Conservation (phyloP, 2,797 vertebrate species). For the Fistularia commersonii region DNA sequence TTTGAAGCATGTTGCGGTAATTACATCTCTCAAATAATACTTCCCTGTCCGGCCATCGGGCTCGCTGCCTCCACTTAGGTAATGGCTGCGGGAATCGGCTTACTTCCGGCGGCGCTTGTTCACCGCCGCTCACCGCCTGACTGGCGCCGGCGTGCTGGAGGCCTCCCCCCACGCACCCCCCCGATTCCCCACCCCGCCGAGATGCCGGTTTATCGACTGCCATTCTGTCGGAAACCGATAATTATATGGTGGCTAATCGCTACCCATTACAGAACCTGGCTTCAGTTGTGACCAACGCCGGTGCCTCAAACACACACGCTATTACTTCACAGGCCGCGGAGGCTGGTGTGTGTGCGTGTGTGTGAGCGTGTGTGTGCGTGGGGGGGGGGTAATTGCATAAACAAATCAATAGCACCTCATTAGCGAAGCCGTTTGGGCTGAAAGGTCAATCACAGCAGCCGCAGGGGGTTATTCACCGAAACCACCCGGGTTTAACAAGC, state of each 20-base stretch:
- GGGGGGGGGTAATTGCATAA: conserved; percentile 57
- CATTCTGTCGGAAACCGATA: conserved; percentile 39
- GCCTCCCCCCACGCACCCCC: too few relatives aligned
- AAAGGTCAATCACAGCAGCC: conserved; percentile 47
- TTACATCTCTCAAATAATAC: too few relatives aligned
- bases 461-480: conserved; percentile 16
- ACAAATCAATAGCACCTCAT: conserved; percentile 58
- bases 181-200: conserved; percentile 11
- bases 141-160: too few relatives aligned
- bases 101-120: too few relatives aligned
- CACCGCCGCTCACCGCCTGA: too few relatives aligned
- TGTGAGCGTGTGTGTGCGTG: too few relatives aligned
- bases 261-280: conserved; percentile 33
- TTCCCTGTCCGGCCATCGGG: too few relatives aligned
- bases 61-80: too few relatives aligned
- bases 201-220: conserved; percentile 4
- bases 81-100: too few relatives aligned
- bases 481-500: neutral
- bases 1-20: too few relatives aligned
- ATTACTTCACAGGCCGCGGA: conserved; percentile 53
- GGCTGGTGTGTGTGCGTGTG: too few relatives aligned
- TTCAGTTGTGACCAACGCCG: conserved; percentile 31
- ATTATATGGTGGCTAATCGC: conserved; percentile 48
- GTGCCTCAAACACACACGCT: conserved; percentile 19
- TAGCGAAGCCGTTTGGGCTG: conserved; percentile 40